Base-by-base conservation (phyloP, 1,140 invertebrate genomes). In the Neodiprion lecontei region DNA sequence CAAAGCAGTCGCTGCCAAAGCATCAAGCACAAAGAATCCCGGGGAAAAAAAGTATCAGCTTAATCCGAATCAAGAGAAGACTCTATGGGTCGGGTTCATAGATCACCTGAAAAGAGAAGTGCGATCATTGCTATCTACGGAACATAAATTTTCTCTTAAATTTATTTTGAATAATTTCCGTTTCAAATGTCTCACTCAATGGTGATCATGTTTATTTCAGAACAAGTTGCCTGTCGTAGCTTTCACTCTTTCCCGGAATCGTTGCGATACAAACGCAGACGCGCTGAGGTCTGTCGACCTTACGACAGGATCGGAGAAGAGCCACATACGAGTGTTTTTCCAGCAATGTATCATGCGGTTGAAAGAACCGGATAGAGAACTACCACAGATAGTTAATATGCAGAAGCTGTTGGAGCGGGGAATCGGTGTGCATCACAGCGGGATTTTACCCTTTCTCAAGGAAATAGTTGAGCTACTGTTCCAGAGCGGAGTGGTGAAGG, bases 391-490 rank as follows among this genome's bases (percentile, higher is more conserved):
- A 7, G 85, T 92, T 28, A 90, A 90, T 73, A 91, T 99, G 87
- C 90, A 93, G 83, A 91, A 94, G 67, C 91, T 97, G 11, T 84
- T 99, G n/a, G 92, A 93, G 81, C 91, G 93, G 78, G 98, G 98
- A 0, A 95, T 99, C 76, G 98, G 97, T 0, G 93, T 99, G 14
- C 98, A 99, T 89, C 98, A 99, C 85, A 98, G 97, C 88, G 98
- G 98, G 23, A 97, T 99, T 79, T 87, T 99, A 71, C 98, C 98
- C 0, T 95, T 99, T 79, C 89, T 99, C 0, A 99, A 99, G 86
- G 98, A 99, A 91, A 96, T 99, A 69, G 97, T 99, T 0, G 98
- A 99, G 89, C 95, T 99, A 92, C 88, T 99, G 1, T 99, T 99
- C 86, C 95, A 98, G 83, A 91, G 91, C 81, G 96, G 97, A 2